Evolutionary conservation across 2,113 vertebrate genomes (phyloP).

Genomic region (Limnothrissa miodon): DNA sequence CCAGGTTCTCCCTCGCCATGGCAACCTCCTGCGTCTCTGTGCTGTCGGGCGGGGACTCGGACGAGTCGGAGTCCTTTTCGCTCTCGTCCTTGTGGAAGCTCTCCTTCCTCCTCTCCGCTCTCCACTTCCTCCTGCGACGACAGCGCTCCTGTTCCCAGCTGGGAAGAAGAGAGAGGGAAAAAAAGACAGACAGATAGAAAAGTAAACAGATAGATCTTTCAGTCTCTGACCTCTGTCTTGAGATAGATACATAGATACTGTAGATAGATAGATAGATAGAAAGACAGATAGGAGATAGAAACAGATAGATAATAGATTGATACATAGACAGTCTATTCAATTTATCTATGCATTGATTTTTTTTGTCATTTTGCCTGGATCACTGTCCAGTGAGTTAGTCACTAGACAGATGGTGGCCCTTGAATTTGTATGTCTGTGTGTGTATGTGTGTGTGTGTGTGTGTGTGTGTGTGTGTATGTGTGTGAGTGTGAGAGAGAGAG

Average conservation of each 20-base stretch:
- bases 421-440: neutral
- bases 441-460: neutral
- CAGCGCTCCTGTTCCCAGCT: conserved; percentile 87
- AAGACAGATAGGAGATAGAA: neutral
- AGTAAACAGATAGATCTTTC: neutral
- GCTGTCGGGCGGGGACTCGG: conserved; percentile 75
- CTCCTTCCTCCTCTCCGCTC: conserved; percentile 76
- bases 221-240: too few species aligned
- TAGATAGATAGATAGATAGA: neutral
- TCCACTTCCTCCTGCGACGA: conserved; percentile 72
- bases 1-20: conserved; percentile 76
- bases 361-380: too few species aligned
- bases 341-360: too few species aligned
- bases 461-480: too few species aligned
- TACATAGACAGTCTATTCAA: neutral
- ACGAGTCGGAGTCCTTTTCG: conserved; percentile 81
- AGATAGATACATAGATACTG: neutral
- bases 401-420: neutral
- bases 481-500: too few species aligned
- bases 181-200: neutral
- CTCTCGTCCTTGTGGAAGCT: conserved; percentile 77
- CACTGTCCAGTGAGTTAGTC: too few species aligned
- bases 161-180: neutral
- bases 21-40: conserved; percentile 76
- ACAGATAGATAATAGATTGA: neutral